These are phyloP conservation scores for Oreocharis arfaki DNA, from an alignment of 2,113 vertebrate species.

Conservation along the genomic window DNA sequence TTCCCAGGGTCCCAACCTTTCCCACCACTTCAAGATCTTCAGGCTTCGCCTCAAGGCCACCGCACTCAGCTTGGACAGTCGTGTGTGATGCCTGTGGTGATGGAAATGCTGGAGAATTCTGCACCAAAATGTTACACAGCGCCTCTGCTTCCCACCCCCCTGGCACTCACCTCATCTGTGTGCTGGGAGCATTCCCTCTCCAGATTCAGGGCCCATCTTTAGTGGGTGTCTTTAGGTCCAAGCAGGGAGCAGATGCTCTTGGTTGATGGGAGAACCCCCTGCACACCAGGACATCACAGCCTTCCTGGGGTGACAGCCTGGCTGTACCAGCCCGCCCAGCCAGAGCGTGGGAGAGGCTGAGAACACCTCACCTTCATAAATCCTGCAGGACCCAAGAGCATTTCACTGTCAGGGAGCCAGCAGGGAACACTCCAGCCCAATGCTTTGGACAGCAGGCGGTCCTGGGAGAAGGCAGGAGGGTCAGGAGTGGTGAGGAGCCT, in stretches of 20 bases:
- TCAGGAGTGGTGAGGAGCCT: neutral
- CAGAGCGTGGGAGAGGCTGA: neutral
- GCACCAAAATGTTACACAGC: neutral
- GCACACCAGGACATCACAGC: neutral
- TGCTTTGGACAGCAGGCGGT: neutral
- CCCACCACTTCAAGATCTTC: neutral
- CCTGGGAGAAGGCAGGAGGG: neutral
- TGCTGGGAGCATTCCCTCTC: neutral
- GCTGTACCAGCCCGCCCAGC: neutral
- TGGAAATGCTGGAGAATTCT: neutral
- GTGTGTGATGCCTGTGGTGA: neutral
- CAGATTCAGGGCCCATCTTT: neutral
- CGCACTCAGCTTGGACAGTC: fast-evolving
- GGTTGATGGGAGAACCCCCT: neutral
- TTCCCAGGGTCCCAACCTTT: neutral
- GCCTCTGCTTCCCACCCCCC: neutral
- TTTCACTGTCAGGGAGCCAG: neutral
- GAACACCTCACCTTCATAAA: neutral
- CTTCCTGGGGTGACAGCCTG: neutral
- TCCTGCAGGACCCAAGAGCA: neutral
- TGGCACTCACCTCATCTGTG: neutral
- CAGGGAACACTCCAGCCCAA: neutral
- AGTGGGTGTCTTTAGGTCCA: neutral
- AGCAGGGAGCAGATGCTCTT: neutral
- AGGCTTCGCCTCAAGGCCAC: neutral